Percentiles rank a stretch among this genome's conserved stretches.
phyloP scores from a whole-genome alignment of 2,113 vertebrate genomes.

The Mungos mungo region DNA sequence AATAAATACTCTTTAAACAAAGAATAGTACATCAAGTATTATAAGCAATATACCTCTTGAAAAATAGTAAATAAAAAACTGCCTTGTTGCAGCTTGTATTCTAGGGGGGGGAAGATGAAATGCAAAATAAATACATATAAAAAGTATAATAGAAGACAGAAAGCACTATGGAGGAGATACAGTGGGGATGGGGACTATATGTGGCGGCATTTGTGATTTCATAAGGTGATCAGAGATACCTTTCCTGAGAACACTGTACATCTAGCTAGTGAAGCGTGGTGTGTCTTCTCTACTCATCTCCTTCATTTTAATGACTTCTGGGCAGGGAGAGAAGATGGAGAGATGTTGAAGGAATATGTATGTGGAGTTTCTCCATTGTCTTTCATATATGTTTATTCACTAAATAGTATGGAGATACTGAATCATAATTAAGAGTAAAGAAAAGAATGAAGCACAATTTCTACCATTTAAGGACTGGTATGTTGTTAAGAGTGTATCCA shows the following conservation, averaged over 20 bases:
- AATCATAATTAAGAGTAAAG: background rate
- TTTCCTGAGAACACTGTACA: background rate
- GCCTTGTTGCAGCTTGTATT: background rate
- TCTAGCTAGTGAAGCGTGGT: background rate
- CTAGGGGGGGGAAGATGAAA: background rate
- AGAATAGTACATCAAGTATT: background rate
- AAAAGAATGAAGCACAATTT: background rate
- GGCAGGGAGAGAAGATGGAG: background rate
- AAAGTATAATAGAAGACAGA: background rate
- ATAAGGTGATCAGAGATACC: background rate
- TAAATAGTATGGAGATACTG: background rate
- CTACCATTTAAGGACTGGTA: accelerated
- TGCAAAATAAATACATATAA: background rate
- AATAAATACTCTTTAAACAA: no score
- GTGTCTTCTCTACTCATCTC: background rate
- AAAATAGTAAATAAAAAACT: background rate
- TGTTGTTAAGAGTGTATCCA: background rate
- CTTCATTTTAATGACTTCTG: background rate
- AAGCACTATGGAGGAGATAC: background rate
- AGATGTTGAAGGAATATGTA: background rate
- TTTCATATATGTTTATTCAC: background rate
- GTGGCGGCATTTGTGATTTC: background rate
- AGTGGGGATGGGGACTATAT: background rate
- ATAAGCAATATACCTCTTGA: background rate
- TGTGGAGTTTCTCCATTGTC: background rate